phyloP scores from a whole-genome alignment of 2,113 vertebrate species.

The Papio anubis region DNA sequence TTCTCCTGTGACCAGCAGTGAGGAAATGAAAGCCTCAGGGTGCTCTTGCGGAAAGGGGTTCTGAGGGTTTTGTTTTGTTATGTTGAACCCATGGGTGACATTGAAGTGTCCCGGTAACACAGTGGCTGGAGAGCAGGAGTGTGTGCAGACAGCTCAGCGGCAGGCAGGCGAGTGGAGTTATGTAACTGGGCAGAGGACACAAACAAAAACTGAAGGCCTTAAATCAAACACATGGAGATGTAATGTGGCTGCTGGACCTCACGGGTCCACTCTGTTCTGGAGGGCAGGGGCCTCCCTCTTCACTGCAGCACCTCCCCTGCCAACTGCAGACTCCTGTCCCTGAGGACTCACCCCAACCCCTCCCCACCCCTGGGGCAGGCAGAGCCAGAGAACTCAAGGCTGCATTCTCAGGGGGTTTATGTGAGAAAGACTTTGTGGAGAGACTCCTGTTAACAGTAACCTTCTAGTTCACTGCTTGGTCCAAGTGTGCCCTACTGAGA shows the following conservation, averaged over 20 bases:
- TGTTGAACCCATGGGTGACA: background rate
- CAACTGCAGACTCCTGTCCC: background rate
- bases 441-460: background rate
- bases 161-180: background rate
- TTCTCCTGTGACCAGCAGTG: background rate
- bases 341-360: background rate
- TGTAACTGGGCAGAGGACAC: background rate
- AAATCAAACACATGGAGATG: background rate
- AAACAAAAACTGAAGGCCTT: background rate
- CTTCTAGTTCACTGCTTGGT: background rate
- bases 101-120: background rate
- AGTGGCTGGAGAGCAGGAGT: background rate
- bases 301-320: background rate
- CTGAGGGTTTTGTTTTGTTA: background rate
- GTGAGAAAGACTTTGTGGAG: background rate
- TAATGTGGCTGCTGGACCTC: background rate
- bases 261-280: accelerated
- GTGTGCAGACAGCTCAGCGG: background rate
- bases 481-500: background rate
- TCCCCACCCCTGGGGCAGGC: background rate
- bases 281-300: background rate
- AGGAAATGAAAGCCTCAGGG: background rate
- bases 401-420: background rate
- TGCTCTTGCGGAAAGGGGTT: background rate
- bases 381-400: background rate